phyloP scores from a whole-genome alignment of 2,797 vertebrate genomes.

The Sciurus carolinensis region DNA sequence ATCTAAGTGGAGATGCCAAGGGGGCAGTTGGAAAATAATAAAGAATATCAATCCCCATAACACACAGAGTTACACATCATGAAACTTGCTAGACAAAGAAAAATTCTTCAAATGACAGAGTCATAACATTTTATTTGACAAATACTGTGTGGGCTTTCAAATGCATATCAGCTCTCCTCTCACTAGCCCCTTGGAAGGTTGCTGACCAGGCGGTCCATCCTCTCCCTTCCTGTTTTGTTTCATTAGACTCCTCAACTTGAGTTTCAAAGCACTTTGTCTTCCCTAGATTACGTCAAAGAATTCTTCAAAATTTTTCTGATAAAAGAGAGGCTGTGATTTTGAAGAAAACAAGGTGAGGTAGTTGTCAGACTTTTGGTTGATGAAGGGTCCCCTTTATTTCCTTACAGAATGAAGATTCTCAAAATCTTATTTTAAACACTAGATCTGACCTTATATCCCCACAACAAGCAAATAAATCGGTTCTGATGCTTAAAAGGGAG shows the following conservation, averaged over 20 bases:
- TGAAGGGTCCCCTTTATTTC: not conserved
- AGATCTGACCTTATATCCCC: not conserved
- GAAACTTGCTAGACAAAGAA: not conserved
- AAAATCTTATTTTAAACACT: constrained; percentile 3
- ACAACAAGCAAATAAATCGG: not conserved
- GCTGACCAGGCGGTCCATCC: not conserved
- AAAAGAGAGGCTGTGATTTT: constrained; percentile 24
- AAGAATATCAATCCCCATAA: constrained; percentile 7
- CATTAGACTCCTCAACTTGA: not conserved
- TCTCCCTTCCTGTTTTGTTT: not conserved
- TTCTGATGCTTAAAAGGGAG: not conserved
- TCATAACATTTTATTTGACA: not conserved
- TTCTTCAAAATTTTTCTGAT: constrained; percentile 4
- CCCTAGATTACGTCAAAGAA: not conserved
- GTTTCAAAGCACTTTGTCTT: not conserved
- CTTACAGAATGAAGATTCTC: not conserved
- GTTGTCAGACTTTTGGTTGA: not conserved
- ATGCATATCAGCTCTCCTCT: not conserved
- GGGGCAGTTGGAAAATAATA: not conserved
- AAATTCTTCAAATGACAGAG: not conserved
- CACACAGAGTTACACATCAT: not conserved
- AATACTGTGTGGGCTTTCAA: not conserved
- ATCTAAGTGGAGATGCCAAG: not conserved
- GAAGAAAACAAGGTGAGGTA: not conserved
- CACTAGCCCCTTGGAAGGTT: not conserved